Evolutionary conservation across 2,888 invertebrate species (phyloP), one percentile per base, ranked within the genome.

Genomic region (Pammene aurita): DNA sequence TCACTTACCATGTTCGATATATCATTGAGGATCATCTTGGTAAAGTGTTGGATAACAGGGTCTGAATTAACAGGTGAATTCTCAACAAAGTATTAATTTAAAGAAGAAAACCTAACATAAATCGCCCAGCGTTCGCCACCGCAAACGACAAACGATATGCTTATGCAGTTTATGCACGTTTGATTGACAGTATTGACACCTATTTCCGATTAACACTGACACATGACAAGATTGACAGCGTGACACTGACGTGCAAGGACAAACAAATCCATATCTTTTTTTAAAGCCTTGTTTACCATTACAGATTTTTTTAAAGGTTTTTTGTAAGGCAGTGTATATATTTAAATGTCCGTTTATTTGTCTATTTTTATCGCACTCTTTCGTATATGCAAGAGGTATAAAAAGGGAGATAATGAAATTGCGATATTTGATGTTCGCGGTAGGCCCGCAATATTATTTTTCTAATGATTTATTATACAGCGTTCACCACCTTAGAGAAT

Each of bases 1-100:
- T 38, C 38, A 35, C 77, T 76, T 71, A 80, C 79, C 73, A 76
- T 76, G 52, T 79, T 77, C 50, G 74, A 77, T 34, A 78, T 77
- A 64, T 78, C 77, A 71, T 77, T 70, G 70, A 77, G 71, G 66
- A 78, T 78, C 78, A 79, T 80, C 67, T 42, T 75, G 35, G 16
- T 38, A n/a, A 35, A 13, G 5, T 35, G 48, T 4, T 35, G 34
- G n/a, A n/a, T n/a, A n/a, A n/a, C n/a, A n/a, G n/a, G 0, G 14
- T 16, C 14, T 35, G 16, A 50, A 61, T 62, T 16, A 62, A 38
- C 38, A 18, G 2, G 14, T 35, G 41, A 41, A 41, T 52, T 41
- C 2, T 52, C 6, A 50, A 50, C n/a, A 41, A 61, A n/a, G 13
- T 62, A 62, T 41, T 41, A 52, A 35, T 26, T 13, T 13, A 61